Conservation (phyloP, 2,797 vertebrate species). For the Zalophus californianus region DNA sequence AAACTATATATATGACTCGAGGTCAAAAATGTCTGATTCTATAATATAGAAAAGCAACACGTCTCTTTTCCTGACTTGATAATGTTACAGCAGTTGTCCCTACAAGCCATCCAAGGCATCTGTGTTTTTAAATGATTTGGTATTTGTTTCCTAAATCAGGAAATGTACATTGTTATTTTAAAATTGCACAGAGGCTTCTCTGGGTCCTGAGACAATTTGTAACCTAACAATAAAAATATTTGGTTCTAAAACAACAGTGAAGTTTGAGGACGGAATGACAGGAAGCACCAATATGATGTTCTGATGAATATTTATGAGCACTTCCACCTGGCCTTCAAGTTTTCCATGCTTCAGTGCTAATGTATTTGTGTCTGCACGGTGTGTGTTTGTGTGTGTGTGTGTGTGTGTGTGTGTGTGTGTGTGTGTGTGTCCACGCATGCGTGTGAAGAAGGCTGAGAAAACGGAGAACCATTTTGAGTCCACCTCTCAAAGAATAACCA, state of each 20-base stretch:
- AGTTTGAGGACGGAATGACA: slow-evolving; percentile 52
- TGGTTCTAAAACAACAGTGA: slow-evolving; percentile 24
- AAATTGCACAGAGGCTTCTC: neutral
- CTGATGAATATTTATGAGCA: slow-evolving; percentile 70
- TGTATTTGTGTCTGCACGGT: neutral
- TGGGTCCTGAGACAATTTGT: slow-evolving; percentile 10
- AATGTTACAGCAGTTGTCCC: neutral
- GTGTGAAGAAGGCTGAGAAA: neutral
- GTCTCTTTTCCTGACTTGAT: neutral
- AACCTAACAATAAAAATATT: slow-evolving; percentile 26
- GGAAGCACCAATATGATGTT: neutral
- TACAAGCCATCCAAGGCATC: neutral
- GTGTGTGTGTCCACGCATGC: neutral
- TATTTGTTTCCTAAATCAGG: neutral
- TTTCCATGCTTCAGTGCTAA: neutral
- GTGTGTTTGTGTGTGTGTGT: neutral
- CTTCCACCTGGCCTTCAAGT: slow-evolving; percentile 29
- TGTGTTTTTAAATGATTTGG: slow-evolving; percentile 18
- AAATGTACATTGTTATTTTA: neutral
- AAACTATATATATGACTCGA: neutral
- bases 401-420: neutral
- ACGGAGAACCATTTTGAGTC: neutral
- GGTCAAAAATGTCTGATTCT: neutral
- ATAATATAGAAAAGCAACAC: neutral
- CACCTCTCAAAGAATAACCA: neutral